Evolutionary conservation across 1,140 invertebrate species (phyloP), one percentile per base, ranked within the genome.

Genomic region (Aradophagus sp.): DNA sequence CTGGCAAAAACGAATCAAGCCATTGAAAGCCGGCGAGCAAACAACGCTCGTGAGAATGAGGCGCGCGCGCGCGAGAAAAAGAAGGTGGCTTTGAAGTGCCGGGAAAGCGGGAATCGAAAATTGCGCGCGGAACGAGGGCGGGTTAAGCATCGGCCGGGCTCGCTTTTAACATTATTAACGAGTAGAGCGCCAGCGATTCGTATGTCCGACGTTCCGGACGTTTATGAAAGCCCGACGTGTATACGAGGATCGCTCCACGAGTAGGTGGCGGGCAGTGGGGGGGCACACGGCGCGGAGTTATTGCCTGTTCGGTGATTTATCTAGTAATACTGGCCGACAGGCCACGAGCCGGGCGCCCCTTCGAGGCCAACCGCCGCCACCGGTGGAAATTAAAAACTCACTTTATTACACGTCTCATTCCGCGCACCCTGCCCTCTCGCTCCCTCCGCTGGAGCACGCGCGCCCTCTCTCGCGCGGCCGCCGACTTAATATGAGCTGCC

Each of bases 401-500:
- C 84, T 86, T 84, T 86, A 86, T 86, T 84, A 85, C 84, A 84
- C 80, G 83, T 84, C 82, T 85, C 84, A 83, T 84, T 84, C 83
- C 41, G 63, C 17, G 11, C 45, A 16, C 45, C 39, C 42, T 16
- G n/a, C 38, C 47, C 26, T 41, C 44, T 55, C 23, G 44, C 39
- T 38, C 17, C 8, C 38, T 39, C 26, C 32, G 48, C 56, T 29
- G 42, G 53, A 16, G 29, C 55, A 27, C 39, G 79, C 45, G 50
- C 52, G 15, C 42, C 35, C 52, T 59, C 55, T 38, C 41, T 52
- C 34, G 29, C 38, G 13, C 63, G 55, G 58, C 74, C 52, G 74
- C 75, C 74, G 81, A 84, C 82, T 84, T 85, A 85, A 83, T 85
- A 84, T 83, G 81, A 83, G 80, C 69, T 80, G 66, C 48, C 70